Base-by-base conservation (phyloP, 1,140 invertebrate genomes). In the Nasonia longicornis region DNA sequence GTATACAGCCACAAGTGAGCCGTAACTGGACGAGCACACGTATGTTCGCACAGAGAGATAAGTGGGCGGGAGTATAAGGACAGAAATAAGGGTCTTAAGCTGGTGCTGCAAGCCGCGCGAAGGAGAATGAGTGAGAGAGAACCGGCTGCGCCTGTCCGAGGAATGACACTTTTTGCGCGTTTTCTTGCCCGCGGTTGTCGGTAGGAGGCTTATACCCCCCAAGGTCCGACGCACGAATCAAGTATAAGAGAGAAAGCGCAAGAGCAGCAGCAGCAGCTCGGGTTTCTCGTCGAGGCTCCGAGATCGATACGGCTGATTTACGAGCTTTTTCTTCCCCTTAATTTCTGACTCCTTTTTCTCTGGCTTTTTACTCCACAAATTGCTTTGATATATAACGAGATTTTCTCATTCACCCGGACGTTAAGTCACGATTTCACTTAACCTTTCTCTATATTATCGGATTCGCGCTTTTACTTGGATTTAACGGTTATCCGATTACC, bases 221-320 rank as follows among this genome's bases (percentile, higher is more conserved):
- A 16, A 52, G 20, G 6, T n/a, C 52, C 52, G 20, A 58, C 20
- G 2, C 7, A 58, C 52, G 52, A 58, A 58, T 58, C 52, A 58
- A 20, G 52, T 58, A n/a, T 20, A 58, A 58, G 16, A 58, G 16
- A 20, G 52, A 58, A 14, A 20, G 3, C 48, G 16, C 11, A 10
- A 52, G 16, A 20, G 48, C 11, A 52, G 45, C 14, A 48, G 45
- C 45, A 48, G 45, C 45, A 52, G 14, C 48, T 52, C 70, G 35
- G 58, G 77, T 79, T 71, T 52, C 70, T 71, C 66, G 77, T 79
- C 64, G 63, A 52, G n/a, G n/a, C 38, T 74, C 72, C 79, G 75
- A 35, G 77, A 88, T 88, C 86, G 85, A 87, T 86, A 84, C 82
- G 76, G 58, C 84, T 88, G 87, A 88, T 88, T 88, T 88, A 88